A percentile compares a stretch with the other conserved stretches of the same genome.
These are phyloP conservation scores for Anas platyrhynchos DNA, from an alignment of 2,113 vertebrate species.

Conservation along the genomic window DNA sequence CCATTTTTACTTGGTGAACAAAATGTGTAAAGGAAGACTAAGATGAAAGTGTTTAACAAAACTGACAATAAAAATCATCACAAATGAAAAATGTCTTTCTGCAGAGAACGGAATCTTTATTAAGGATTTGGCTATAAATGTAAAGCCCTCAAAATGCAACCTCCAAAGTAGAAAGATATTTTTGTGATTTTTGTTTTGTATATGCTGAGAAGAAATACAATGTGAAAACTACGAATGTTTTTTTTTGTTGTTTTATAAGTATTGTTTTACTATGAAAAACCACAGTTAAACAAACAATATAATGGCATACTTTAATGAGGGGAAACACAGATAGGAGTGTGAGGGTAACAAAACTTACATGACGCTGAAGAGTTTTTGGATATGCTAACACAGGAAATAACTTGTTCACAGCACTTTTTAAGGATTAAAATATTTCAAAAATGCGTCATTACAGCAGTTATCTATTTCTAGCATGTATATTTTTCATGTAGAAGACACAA, in stretches of 20 bases:
- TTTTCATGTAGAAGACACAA: slow-evolving; percentile 13
- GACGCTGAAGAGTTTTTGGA: background rate
- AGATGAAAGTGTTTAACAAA: slow-evolving; percentile 20
- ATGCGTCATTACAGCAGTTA: background rate
- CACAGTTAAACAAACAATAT: background rate
- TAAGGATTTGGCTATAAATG: background rate
- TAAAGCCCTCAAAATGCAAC: background rate
- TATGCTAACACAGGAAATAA: background rate
- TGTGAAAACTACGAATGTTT: background rate
- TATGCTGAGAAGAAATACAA: background rate
- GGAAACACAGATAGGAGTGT: background rate
- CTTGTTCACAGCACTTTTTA: background rate
- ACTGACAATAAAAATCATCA: background rate
- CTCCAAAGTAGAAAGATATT: background rate
- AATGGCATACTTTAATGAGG: background rate
- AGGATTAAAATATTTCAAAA: background rate
- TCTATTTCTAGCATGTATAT: slow-evolving; percentile 7
- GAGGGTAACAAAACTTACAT: background rate
- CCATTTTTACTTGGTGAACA: background rate
- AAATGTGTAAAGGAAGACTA: background rate
- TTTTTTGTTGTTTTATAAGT: background rate
- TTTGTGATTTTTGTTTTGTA: background rate
- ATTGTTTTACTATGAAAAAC: background rate
- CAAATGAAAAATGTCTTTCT: background rate
- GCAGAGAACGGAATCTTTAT: background rate